Evolutionary conservation across 2,113 vertebrate genomes (phyloP), one percentile per base, ranked within the genome.

Genomic region (Pterocles orientalis): DNA sequence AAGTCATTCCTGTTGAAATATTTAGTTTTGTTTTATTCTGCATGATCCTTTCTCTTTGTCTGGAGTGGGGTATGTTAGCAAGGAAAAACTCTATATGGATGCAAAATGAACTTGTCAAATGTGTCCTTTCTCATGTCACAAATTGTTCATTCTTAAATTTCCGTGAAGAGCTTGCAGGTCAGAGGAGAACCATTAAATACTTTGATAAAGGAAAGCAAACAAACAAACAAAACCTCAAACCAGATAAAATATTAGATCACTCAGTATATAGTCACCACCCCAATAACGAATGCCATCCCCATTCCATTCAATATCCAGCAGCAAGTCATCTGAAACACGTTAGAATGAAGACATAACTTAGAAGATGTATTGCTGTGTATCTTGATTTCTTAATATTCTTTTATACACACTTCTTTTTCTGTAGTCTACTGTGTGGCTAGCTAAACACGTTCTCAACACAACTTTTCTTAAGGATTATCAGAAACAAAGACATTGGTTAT

Each of bases 141-240:
- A 57, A 48, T 5, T n/a, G 7, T 36, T 57, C 4, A 5, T 86
- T 70, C 51, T 73, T 18, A 1, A 69, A 12, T 48, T 73, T 84
- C 36, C 64, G 4, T 65, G 45, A 70, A 29, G 18, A 88, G 3
- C 25, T 84, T 12, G 9, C 48, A 70, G 39, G 5, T 53, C 33
- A 69, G 26, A 69, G 17, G 13, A 61, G 33, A 77, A 47, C 15
- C 14, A 60, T 56, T 7, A 81, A 70, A 61, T 12, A 60, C 4
- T 82, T 64, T 14, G 11, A 23, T 56, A 78, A 83, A 87, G 23
- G 4, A n/a, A 64, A 81, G 5, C 6, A 60, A 64, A 31, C 5
- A 47, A 54, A 1, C 6, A 36, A 50, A 3, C 12, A 3, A n/a
- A 14, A 3, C 2, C 6, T 1, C 1, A 15, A 75, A 72, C 3